Evolutionary conservation across 2,888 invertebrate genomes (phyloP).

Genomic region (Anodontia alba): DNA sequence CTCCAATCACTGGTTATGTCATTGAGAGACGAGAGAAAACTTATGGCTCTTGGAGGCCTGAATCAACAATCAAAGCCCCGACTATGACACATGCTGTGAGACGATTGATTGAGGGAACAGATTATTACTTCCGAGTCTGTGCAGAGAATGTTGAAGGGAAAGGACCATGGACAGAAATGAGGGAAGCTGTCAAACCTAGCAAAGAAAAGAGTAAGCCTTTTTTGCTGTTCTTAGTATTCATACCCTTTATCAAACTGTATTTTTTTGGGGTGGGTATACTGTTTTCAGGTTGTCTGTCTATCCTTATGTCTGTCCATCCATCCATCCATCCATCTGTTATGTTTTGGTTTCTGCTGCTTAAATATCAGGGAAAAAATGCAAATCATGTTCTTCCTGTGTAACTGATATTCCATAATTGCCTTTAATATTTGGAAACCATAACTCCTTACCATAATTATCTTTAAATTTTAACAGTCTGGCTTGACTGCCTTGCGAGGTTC

Average conservation of each 20-base stretch:
- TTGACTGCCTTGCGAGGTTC: too few species aligned
- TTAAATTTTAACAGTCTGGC: too few species aligned
- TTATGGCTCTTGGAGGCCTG: constrained; percentile 76
- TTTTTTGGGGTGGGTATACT: background rate
- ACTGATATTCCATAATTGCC: too few species aligned
- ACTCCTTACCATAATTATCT: too few species aligned
- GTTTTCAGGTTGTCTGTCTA: too few species aligned
- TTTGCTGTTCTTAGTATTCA: too few species aligned
- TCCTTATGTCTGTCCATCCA: too few species aligned
- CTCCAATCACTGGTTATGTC: constrained; percentile 76
- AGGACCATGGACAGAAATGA: constrained; percentile 76
- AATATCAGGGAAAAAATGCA: too few species aligned
- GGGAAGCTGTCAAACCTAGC: constrained; percentile 72
- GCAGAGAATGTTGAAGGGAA: constrained; percentile 83
- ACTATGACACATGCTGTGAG: constrained; percentile 72
- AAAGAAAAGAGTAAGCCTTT: constrained; percentile 65
- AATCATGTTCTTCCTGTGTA: too few species aligned
- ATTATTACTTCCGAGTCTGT: constrained; percentile 83
- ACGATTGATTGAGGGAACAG: constrained; percentile 77
- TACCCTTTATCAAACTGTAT: background rate
- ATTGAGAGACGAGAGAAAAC: constrained; percentile 80
- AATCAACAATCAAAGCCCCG: constrained; percentile 71
- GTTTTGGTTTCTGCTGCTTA: background rate
- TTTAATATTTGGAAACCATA: too few species aligned
- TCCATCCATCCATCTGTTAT: too few species aligned